Evolutionary conservation across 2,113 vertebrate species (phyloP), one percentile per base, ranked within the genome.

Genomic region (Equus przewalskii): DNA sequence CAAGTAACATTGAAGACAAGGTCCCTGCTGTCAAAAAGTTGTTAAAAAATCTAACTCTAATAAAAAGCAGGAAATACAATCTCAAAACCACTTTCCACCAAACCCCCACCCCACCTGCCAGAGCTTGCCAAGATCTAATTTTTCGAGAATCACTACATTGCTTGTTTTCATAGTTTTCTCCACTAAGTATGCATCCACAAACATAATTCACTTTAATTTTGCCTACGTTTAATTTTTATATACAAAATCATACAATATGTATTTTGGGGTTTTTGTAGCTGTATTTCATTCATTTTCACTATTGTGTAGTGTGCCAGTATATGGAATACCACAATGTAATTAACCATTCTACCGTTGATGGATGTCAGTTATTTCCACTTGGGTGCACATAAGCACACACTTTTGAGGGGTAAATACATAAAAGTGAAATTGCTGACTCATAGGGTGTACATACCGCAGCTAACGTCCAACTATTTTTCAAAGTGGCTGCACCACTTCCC

Each of bases 31-130:
- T 49, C 51, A 56, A 94, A 24, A 46, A 24, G 22, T 1, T 44
- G n/a, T 9, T 44, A 26, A 67, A 24, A 67, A 51, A 64, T 28
- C 4, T 56, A 30, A 75, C 3, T 33, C 28, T 69, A 84, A 58
- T 22, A 84, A 96, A 94, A 93, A 58, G 12, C 10, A 56, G 85
- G 30, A 96, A 82, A 78, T 33, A 87, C 6, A 44, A 11, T 64
- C 49, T 75, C 64, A 72, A 95, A 92, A 76, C 19, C 16, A 36
- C 16, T 64, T 21, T 64, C 24, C 3, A 6, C 14, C 6, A 46
- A 18, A 7, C 7, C 4, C 28, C 7, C 41, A 10, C 12, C 33
- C 24, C 73, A 16, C 28, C 65, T 22, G 5, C 75, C 58, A 80
- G 49, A 58, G 22, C 16, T 70, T 51, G 91, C 26, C 70, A 56